Evolutionary conservation across 2,888 invertebrate genomes (phyloP), one percentile per base, ranked within the genome.

Genomic region (Deladenus siricidicola): DNA sequence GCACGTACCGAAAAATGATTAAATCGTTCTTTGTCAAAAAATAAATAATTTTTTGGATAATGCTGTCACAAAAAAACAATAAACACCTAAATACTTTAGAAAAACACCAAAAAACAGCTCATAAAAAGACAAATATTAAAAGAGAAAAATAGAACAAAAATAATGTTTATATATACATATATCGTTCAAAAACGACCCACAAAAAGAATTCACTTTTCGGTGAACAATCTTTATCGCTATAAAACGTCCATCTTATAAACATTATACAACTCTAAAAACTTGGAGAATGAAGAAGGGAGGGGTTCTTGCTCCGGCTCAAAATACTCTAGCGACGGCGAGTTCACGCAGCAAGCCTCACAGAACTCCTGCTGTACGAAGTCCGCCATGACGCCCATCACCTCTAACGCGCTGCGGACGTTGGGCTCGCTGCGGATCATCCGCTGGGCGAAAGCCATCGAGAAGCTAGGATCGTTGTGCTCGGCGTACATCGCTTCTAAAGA

Each of bases 401-500:
- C n/a, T 23, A 53, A 4, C 30, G 39, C 2, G 4, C 3, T 21
- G 21, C 24, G n/a, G 23, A 24, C 39, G 29, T 34, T 34, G 3
- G 53, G 4, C 43, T 58, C 50, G 21, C 49, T 44, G n/a, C 58
- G 39, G 28, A 42, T 29, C 17, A 28, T 51, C 6, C 58, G 51
- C 21, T 58, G 51, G 10, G 51, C 42, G 43, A 51, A 58, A 4
- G 39, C 58, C 42, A 58, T 58, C 4, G 49, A 42, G 21, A 49
- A 58, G 43, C 49, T 52, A n/a, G 58, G 51, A 21, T 58, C 58
- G 50, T 34, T 19, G 23, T 23, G 48, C n/a, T 30, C 17, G 17
- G 51, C 51, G 34, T 28, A 50, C 52, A 58, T 51, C 23, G 58
- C 50, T 21, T 49, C 57, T 57, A 24, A 21, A 48, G 30, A 44